Evolutionary conservation across 2,888 invertebrate genomes (phyloP).

Genomic region (Sympetrum striolatum): DNA sequence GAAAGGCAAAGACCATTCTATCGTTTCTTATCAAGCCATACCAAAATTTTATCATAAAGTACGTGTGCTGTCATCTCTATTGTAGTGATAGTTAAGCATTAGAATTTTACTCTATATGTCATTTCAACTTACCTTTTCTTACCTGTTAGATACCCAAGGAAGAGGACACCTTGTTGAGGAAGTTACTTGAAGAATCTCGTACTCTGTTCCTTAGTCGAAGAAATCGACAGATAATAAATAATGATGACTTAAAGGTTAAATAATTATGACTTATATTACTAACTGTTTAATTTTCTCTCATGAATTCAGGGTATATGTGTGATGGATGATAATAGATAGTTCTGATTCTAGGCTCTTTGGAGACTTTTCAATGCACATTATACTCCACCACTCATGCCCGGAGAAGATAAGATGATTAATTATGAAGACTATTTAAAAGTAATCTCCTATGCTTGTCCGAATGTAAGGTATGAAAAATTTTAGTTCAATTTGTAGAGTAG

Average conservation of each 20-base stretch:
- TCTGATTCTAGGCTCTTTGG: constrained; percentile 72
- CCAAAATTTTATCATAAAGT: constrained; percentile 61
- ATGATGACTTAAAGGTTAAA: constrained; percentile 75
- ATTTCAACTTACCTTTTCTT: not conserved
- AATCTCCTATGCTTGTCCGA: constrained; percentile 73
- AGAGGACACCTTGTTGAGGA: constrained; percentile 78
- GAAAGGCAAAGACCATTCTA: constrained; percentile 53
- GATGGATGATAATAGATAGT: not conserved
- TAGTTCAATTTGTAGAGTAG: not conserved
- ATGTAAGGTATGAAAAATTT: constrained; percentile 67
- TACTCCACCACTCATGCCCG: constrained; percentile 69
- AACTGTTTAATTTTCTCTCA: not conserved
- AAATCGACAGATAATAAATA: constrained; percentile 83
- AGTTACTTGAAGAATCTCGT: constrained; percentile 86
- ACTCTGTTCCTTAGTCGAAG: constrained; percentile 86
- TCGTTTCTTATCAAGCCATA: constrained; percentile 29
- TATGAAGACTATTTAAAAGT: constrained; percentile 87
- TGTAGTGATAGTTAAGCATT: not conserved
- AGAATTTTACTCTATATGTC: not conserved
- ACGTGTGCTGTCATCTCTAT: constrained; percentile 29
- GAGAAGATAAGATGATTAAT: constrained; percentile 84
- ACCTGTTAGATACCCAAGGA: constrained; percentile 71
- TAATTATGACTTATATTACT: not conserved
- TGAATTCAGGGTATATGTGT: not conserved
- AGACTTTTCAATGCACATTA: constrained; percentile 81